These are phyloP conservation scores for Murina feae DNA, from an alignment of 2,113 vertebrate species.

Conservation along the genomic window DNA sequence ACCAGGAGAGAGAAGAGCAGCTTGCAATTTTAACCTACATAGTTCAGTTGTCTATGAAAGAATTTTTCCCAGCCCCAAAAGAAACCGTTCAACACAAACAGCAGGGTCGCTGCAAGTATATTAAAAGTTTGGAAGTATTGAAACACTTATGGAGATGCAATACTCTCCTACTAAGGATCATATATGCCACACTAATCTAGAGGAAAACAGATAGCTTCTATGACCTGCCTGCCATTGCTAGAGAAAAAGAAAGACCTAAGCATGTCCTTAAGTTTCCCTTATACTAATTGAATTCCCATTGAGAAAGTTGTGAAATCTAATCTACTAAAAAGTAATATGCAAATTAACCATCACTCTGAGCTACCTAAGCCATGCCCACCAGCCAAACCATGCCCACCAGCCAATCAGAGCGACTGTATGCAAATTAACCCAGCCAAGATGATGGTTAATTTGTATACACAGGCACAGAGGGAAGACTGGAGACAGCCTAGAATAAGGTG, in stretches of 20 bases:
- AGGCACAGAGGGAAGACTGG: too few relatives aligned
- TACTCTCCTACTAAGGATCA: not conserved
- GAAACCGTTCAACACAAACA: not conserved
- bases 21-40: not conserved
- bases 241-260: not conserved
- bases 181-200: not conserved
- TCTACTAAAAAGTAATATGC: too few relatives aligned
- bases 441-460: too few relatives aligned
- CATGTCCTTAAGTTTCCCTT: not conserved
- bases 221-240: not conserved
- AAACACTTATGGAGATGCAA: not conserved
- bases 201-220: not conserved
- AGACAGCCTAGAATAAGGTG: too few relatives aligned
- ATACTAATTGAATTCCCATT: not conserved
- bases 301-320: not conserved
- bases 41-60: not conserved
- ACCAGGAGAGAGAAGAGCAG: not conserved
- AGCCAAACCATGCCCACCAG: too few relatives aligned
- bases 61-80: not conserved
- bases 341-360: too few relatives aligned
- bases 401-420: too few relatives aligned
- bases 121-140: not conserved
- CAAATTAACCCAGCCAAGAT: too few relatives aligned
- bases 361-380: too few relatives aligned
- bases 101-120: not conserved